Percentiles rank a stretch among this genome's conserved stretches.
These are phyloP conservation scores for Drosophila murphyi DNA, from an alignment of 1,140 invertebrate species.

Conservation along the genomic window DNA sequence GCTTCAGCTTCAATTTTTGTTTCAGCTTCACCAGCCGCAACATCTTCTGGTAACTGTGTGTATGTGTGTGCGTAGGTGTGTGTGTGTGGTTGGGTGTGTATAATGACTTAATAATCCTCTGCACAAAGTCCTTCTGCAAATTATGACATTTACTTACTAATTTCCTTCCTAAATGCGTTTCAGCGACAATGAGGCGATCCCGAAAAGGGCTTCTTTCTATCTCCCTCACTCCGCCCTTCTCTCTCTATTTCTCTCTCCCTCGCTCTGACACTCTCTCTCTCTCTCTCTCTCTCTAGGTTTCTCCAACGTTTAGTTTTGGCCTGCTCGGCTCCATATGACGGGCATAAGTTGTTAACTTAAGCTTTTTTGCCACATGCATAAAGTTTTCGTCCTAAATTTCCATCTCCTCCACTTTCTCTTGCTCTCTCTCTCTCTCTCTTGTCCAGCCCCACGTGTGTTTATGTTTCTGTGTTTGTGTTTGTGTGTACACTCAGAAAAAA, in stretches of 20 bases:
- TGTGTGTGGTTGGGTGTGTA: constrained; percentile 35
- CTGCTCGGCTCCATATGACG: constrained; percentile 24
- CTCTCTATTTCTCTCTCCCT: constrained; percentile 8
- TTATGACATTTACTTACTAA: constrained; percentile 81
- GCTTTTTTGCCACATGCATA: constrained; percentile 53
- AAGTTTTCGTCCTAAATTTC: constrained; percentile 19
- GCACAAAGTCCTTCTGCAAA: constrained; percentile 74
- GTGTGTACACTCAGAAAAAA: constrained; percentile 11
- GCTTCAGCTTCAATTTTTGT: constrained; percentile 27
- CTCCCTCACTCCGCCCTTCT: background rate
- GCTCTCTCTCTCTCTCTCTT: constrained; percentile 8
- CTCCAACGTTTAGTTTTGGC: background rate
- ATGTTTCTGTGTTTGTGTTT: constrained; percentile 8
- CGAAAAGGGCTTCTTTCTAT: background rate
- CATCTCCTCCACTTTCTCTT: too few species aligned
- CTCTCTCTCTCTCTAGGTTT: constrained; percentile 13
- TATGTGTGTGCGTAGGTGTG: constrained; percentile 13
- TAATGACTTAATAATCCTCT: constrained; percentile 76
- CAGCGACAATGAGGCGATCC: constrained; percentile 46
- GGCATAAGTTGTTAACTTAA: constrained; percentile 81
- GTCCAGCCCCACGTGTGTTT: constrained; percentile 12
- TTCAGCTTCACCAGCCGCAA: constrained; percentile 14
- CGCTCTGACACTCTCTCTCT: too few species aligned
- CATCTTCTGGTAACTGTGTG: constrained; percentile 39
- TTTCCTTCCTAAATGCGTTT: constrained; percentile 81